A percentile compares a stretch with the other conserved stretches of the same genome.
phyloP scores from a whole-genome alignment of 2,113 vertebrate species.

The Promerops cafer region DNA sequence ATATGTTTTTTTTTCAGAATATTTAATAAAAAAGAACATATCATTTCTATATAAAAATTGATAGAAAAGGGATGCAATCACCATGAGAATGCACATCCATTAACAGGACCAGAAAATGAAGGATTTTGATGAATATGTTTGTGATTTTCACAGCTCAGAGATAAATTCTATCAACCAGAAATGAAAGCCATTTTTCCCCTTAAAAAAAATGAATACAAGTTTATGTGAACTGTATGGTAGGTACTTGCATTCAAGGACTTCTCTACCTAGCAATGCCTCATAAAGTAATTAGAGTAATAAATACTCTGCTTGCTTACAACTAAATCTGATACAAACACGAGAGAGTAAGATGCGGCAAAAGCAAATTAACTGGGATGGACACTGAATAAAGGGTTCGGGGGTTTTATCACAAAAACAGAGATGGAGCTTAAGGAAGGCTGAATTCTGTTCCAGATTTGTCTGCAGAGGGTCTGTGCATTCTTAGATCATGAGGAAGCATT shows the following conservation, averaged over 20 bases:
- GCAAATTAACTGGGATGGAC: neutral
- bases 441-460: neutral
- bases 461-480: neutral
- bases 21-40: conserved; percentile 35
- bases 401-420: neutral
- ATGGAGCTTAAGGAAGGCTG: neutral
- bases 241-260: neutral
- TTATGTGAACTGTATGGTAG: neutral
- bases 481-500: neutral
- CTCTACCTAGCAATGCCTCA: neutral
- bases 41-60: conserved; percentile 2
- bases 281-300: neutral
- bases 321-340: neutral
- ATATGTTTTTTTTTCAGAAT: conserved; percentile 11
- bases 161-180: conserved; percentile 40
- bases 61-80: conserved; percentile 28
- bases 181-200: conserved; percentile 4
- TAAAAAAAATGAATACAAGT: neutral
- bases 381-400: neutral
- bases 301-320: neutral
- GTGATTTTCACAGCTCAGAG: conserved; percentile 13
- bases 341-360: neutral
- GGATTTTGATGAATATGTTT: conserved; percentile 28
- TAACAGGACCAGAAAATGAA: conserved; percentile 15
- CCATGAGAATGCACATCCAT: neutral